Evolutionary conservation across 2,797 vertebrate species (phyloP).

Genomic region (Schizopygopsis malacanthus): DNA sequence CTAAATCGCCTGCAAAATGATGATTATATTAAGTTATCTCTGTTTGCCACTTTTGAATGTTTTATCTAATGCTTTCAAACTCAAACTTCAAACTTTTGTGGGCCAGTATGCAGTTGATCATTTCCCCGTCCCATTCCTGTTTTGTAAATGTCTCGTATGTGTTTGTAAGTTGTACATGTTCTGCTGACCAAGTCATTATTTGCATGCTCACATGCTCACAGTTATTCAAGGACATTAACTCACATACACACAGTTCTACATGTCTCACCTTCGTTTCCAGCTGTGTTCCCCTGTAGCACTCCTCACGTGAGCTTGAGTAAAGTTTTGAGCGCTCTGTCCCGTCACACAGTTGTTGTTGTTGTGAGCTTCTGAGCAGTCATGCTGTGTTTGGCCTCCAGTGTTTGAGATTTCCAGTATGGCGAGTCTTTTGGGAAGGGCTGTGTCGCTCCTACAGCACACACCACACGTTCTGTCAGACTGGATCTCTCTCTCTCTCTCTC

Average conservation of each 20-base stretch:
- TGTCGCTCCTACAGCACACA: neutral
- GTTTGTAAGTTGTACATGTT: neutral
- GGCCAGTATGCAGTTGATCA: neutral
- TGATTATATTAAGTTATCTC: neutral
- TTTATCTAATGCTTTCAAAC: neutral
- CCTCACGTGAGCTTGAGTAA: neutral
- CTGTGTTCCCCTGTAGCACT: constrained; percentile 10
- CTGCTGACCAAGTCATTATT: neutral
- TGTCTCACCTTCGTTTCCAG: constrained; percentile 4
- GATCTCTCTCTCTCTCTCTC: neutral
- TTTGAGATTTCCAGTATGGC: constrained; percentile 16
- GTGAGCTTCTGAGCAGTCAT: neutral
- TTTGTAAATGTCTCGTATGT: neutral
- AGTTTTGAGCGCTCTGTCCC: neutral
- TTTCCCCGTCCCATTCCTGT: too few species aligned
- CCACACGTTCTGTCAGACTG: neutral
- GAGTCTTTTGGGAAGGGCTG: constrained; percentile 5
- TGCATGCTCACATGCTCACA: neutral
- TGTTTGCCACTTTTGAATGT: neutral
- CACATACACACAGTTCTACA: neutral
- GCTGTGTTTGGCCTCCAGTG: neutral
- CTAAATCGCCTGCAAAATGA: too few species aligned
- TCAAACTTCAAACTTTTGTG: too few species aligned
- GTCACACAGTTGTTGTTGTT: constrained; percentile 10
- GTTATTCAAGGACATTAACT: neutral